Evolutionary conservation across 2,797 vertebrate species (phyloP), one percentile per base, ranked within the genome.

Genomic region (Danio kyathit): DNA sequence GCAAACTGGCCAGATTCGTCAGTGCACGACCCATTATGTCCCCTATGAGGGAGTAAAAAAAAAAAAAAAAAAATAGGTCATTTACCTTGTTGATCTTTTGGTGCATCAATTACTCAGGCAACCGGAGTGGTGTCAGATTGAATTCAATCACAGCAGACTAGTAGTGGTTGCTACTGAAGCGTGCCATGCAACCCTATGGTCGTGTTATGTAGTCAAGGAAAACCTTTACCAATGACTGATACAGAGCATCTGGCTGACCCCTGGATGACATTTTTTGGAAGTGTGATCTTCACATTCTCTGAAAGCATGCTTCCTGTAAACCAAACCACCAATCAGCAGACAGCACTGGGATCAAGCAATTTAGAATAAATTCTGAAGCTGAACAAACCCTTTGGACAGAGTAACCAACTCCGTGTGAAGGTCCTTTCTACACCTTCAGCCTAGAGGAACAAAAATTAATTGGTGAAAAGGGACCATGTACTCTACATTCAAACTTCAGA

Each of bases 21-120:
- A 93, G 86, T 12, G 92, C 91, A 9, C 90, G 89, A 21, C 95
- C 94, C 89, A 96, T 85, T 52, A 96, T 87, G 82, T 96, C 93
- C 0, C 95, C 96, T 96, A 87, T 0, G 76, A 56, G 9, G 5
- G 9, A 41, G 0, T 12, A 83, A 9, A 13, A 12, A 3, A 9
- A 17, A 29, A 19, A 10, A 2, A 2, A 29, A 14, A 21, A 21
- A 21, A n/a, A n/a, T n/a, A n/a, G n/a, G n/a, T 29, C 29, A 29
- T 3, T 29, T 29, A 29, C 29, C 29, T 29, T 29, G 29, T 29
- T 29, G 29, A 29, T 29, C 29, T 29, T 1, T 29, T 1, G 29
- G 29, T 29, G 29, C 1, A 29, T 29, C 29, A 29, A 3, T 29
- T 29, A 29, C 29, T 29, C 29, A 29, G n/a, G n/a, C n/a, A 29